phyloP scores from a whole-genome alignment of 2,113 vertebrate species.

The Anguilla japonica region DNA sequence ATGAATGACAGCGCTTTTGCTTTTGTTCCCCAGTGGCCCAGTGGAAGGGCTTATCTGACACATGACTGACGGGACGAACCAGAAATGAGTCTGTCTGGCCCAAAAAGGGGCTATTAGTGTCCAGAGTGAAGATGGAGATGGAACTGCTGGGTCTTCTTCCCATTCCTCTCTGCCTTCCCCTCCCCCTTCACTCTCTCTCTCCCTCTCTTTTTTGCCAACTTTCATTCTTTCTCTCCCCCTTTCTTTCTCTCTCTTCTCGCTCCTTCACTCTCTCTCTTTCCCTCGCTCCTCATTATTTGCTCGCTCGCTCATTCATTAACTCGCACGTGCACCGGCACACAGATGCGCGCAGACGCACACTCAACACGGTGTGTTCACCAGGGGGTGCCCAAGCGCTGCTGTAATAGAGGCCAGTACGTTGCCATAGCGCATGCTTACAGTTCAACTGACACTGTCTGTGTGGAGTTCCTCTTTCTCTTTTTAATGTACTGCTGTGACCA shows the following conservation, averaged over 20 bases:
- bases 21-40: background rate
- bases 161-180: background rate
- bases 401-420: background rate
- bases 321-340: background rate
- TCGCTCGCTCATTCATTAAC: background rate
- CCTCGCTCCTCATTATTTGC: background rate
- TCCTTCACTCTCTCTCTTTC: background rate
- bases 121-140: background rate
- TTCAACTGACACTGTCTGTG: background rate
- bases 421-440: background rate
- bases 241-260: background rate
- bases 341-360: background rate
- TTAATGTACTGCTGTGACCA: background rate
- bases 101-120: background rate
- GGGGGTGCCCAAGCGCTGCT: constrained; percentile 10
- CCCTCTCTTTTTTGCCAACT: background rate
- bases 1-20: background rate
- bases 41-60: background rate
- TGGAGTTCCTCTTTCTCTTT: background rate
- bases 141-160: background rate
- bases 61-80: background rate
- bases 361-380: background rate
- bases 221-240: background rate
- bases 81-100: background rate
- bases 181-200: background rate